Evolutionary conservation across 2,797 vertebrate genomes (phyloP), one percentile per base, ranked within the genome.

Genomic region (Pterois miles): DNA sequence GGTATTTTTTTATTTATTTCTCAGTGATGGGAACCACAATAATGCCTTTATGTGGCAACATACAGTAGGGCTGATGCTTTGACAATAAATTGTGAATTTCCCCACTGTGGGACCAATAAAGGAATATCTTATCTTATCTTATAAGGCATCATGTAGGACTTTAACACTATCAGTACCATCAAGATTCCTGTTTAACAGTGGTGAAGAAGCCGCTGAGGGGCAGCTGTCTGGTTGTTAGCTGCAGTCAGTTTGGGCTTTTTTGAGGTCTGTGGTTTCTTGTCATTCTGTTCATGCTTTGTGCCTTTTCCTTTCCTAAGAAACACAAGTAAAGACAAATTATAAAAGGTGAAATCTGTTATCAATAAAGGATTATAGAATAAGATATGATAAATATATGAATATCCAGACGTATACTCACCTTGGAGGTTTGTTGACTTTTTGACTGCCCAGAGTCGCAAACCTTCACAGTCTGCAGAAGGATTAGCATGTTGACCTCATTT

Each of bases 381-480:
- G 8, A 8, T 13, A 16, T 0, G 14, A 13, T 16, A 7, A 43
- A 14, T 22, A 9, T 7, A 6, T 13, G 20, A 29, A 34, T 36
- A 40, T n/a, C 16, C 0, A 23, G 8, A 52, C 13, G 23, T 1
- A 16, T 43, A 5, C 72, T 83, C 57, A 92, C 94, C 70, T 87
- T 76, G 0, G 68, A 67, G 16, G 4, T 62, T 56, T 72, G 62
- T 23, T 70, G n/a, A n/a, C 81, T 57, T 89, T 73, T 56, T 69
- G 67, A 58, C 40, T 60, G 33, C 63, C 81, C 71, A 60, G 90
- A 87, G 71, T 94, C 90, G 20, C 85, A 91, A 57, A 94, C 38
- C 84, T 94, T 95, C 80, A 95, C 31, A 52, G 95, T 94, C 95
- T 96, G 86, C 22, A 86, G 54, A 46, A 87, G 33, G 85, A 25